Conservation (phyloP, 1,140 invertebrate species). For the Pteromalus puparum region DNA sequence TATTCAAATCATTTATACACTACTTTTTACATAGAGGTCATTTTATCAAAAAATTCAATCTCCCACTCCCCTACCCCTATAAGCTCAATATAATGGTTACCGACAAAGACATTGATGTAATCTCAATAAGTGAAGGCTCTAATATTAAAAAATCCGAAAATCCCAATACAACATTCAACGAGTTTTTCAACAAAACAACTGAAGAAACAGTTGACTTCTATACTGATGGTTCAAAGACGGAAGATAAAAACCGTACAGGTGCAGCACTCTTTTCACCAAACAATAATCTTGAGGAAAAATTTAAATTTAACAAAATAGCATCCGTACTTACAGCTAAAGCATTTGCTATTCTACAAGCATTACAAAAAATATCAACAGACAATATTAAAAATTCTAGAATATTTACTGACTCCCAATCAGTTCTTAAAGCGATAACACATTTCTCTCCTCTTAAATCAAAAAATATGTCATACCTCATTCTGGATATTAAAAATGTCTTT, state of each 20-base stretch:
- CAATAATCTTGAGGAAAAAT: neutral
- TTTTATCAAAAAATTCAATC: no score
- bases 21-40: no score
- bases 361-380: neutral
- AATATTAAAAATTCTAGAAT: neutral
- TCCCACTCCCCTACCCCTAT: no score
- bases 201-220: neutral
- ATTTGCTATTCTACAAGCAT: neutral
- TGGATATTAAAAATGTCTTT: neutral
- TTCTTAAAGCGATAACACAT: neutral
- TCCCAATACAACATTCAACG: neutral
- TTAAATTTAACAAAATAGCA: neutral
- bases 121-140: no score
- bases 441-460: neutral
- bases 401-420: neutral
- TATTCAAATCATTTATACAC: no score
- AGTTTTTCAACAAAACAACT: neutral
- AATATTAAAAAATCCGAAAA: neutral
- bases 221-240: slow-evolving; percentile 13
- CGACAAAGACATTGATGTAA: no score
- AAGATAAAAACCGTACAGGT: neutral
- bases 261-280: neutral
- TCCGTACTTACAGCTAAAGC: neutral
- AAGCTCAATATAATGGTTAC: no score
- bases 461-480: neutral